These are phyloP conservation scores for Tragulus kanchil DNA, from an alignment of 2,113 vertebrate species.

Conservation along the genomic window DNA sequence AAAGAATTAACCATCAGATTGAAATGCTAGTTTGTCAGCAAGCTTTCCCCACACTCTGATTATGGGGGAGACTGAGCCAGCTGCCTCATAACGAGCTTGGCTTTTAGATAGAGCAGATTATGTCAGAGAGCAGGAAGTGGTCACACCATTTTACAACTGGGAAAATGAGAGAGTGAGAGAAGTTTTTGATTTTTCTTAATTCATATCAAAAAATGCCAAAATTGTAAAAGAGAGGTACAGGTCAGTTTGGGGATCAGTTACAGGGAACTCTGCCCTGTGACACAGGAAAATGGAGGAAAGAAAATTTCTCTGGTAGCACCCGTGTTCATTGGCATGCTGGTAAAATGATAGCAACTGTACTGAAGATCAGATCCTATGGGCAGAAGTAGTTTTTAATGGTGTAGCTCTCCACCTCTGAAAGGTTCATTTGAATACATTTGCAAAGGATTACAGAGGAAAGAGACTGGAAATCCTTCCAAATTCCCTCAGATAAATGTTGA, in stretches of 20 bases:
- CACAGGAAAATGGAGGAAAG: not conserved
- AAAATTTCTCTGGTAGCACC: not conserved
- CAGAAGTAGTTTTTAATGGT: not conserved
- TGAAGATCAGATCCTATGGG: constrained; percentile 1
- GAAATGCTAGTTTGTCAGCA: not conserved
- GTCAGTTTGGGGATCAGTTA: not conserved
- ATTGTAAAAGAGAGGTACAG: not conserved
- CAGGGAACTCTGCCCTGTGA: not conserved
- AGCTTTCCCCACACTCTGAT: constrained; percentile 5
- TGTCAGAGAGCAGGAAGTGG: constrained; percentile 19
- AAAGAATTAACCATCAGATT: constrained; percentile 4
- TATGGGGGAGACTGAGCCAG: not conserved
- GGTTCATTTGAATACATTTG: not conserved
- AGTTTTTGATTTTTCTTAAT: constrained; percentile 5
- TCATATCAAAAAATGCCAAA: constrained; percentile 40
- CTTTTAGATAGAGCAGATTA: not conserved
- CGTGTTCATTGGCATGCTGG: not conserved
- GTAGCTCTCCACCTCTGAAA: not conserved
- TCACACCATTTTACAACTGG: constrained; percentile 25
- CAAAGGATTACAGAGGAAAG: not conserved
- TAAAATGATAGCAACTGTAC: constrained; percentile 6
- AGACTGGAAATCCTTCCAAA: not conserved
- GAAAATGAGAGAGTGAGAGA: not conserved
- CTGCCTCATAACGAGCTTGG: constrained; percentile 34
- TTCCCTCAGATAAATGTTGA: not conserved